A percentile compares a stretch with the other conserved stretches of the same genome.
phyloP scores from a whole-genome alignment of 2,113 vertebrate genomes.

The Neogale vison region DNA sequence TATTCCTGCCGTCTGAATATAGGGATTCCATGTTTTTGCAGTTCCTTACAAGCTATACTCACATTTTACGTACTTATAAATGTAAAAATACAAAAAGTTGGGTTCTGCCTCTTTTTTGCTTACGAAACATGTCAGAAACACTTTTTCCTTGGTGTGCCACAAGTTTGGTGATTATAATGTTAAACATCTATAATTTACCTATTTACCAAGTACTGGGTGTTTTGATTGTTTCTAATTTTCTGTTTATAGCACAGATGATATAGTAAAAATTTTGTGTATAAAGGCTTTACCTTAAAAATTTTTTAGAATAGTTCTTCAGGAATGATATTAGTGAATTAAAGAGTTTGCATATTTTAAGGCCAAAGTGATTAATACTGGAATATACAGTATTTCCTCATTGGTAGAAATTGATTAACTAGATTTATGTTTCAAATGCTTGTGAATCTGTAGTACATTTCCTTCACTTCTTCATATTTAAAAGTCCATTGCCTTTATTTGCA shows the following conservation, averaged over 20 bases:
- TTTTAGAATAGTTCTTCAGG: neutral
- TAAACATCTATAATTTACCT: neutral
- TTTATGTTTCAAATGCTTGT: neutral
- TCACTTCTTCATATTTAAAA: neutral
- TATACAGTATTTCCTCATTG: neutral
- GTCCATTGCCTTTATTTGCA: neutral
- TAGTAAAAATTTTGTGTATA: neutral
- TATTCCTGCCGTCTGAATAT: neutral
- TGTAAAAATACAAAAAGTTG: neutral
- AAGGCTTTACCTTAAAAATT: neutral
- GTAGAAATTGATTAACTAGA: slow-evolving; percentile 8
- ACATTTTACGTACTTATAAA: neutral
- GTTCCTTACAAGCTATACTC: neutral
- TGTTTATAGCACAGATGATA: neutral
- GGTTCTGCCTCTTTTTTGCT: neutral
- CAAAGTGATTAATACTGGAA: neutral
- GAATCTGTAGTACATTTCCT: neutral
- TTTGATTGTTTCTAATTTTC: slow-evolving; percentile 4
- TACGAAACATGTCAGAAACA: neutral
- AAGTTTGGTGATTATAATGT: neutral
- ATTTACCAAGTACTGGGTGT: neutral
- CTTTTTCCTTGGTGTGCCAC: neutral
- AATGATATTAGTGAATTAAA: slow-evolving; percentile 12
- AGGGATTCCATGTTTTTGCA: neutral
- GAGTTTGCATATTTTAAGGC: neutral